phyloP scores from a whole-genome alignment of 2,113 vertebrate species.

The Ictalurus furcatus region DNA sequence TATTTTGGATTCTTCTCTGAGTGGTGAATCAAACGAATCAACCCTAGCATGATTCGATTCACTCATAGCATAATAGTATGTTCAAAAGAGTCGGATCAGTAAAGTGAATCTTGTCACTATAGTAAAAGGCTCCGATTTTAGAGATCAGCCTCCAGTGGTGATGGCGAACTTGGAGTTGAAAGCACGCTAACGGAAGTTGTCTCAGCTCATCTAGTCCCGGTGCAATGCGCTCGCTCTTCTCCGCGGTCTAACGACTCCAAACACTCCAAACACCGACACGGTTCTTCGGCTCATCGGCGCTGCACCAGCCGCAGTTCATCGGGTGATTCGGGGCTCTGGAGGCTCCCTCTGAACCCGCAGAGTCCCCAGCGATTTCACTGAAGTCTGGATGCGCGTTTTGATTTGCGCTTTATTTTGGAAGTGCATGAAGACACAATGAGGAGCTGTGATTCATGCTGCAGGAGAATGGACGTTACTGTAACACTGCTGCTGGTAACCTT shows the following conservation, averaged over 20 bases:
- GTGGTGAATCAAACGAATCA: background rate
- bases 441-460: background rate
- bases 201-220: background rate
- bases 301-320: too few relatives aligned
- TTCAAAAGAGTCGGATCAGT: slow-evolving; percentile 18
- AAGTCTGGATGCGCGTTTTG: background rate
- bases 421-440: slow-evolving; percentile 17
- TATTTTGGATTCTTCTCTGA: background rate
- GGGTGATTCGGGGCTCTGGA: background rate
- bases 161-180: background rate
- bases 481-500: slow-evolving; percentile 9
- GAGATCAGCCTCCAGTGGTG: background rate
- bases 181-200: background rate
- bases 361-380: background rate
- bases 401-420: slow-evolving; percentile 14
- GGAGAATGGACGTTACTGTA: slow-evolving; percentile 17
- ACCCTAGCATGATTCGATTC: background rate
- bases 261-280: background rate
- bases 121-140: background rate
- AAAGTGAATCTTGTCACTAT: slow-evolving; percentile 20
- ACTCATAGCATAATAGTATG: background rate
- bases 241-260: background rate
- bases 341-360: background rate
- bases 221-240: too few relatives aligned
- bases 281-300: background rate